Percentiles rank a stretch among this genome's conserved stretches.
Conservation (phyloP, 2,113 vertebrate genomes). For the Axis porcinus region DNA sequence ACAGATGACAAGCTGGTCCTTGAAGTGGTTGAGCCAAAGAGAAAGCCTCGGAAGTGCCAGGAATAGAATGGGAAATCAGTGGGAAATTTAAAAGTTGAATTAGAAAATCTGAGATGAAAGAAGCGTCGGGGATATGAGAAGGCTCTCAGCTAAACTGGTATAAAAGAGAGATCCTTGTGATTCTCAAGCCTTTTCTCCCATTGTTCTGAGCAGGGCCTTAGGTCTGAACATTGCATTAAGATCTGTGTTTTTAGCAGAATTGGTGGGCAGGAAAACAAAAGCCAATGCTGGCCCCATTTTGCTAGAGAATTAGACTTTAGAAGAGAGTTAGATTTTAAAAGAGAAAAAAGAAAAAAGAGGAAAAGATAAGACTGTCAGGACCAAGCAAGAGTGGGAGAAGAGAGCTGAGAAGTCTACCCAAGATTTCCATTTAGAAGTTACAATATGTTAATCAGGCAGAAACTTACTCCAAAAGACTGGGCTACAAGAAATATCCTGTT, state of each 20-base stretch:
- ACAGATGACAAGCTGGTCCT: conserved; percentile 49
- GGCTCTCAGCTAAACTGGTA: background rate
- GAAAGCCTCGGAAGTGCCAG: background rate
- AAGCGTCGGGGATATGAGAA: background rate
- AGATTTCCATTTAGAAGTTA: background rate
- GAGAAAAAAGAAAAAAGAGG: background rate
- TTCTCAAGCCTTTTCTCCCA: background rate
- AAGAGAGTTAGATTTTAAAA: conserved; percentile 18
- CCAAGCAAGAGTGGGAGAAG: background rate
- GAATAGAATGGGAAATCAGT: conserved; percentile 34
- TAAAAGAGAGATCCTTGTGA: background rate
- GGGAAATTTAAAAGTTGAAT: conserved; percentile 43
- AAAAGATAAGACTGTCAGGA: background rate
- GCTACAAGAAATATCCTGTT: background rate
- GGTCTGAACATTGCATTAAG: background rate
- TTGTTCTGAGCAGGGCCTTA: background rate
- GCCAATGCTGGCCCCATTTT: background rate
- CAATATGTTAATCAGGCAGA: background rate
- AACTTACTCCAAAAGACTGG: background rate
- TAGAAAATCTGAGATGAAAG: conserved; percentile 42
- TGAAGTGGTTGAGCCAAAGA: background rate
- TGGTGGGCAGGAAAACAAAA: background rate
- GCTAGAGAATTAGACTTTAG: background rate
- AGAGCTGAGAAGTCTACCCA: background rate
- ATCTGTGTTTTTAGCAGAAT: background rate